Evolutionary conservation across 1,140 invertebrate genomes (phyloP), one percentile per base, ranked within the genome.

Genomic region (Cydia strobilella): DNA sequence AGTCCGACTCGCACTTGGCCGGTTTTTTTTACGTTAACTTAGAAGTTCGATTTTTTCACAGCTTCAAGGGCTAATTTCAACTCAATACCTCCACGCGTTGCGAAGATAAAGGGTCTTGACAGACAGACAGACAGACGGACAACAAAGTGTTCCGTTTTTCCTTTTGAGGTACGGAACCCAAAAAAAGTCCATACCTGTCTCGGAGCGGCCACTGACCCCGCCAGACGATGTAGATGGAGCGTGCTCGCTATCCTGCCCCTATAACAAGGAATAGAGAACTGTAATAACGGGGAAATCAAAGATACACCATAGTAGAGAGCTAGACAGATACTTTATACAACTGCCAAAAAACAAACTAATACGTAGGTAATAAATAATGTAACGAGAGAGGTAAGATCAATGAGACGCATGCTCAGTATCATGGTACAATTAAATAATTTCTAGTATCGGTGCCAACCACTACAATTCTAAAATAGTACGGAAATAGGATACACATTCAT

Each of bases 191-290:
- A 51, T 71, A 75, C 45, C 45, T 62, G 63, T 71, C 48, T 75
- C 72, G 18, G 75, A 73, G 18, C 74, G 69, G 15, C 73, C 74
- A 27, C 69, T 73, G 66, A 63, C 75, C 3, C 35, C 63, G 25
- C 65, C 75, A 63, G 74, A 20, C 9, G 75, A 45, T 66, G 74
- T 20, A 13, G 75, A 42, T 7, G 75, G 54, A 31, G 59, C 63
- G 51, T 72, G 75, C 23, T 76, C 75, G 27, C 59, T 66, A 31
- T 75, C 74, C 10, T 75, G 74, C 25, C 74, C 74, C 74, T 69
- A 69, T 69, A 69, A 69, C 65, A 69, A 69, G 27, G 31, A 39
- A 69, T 18, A 69, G 65, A 15, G 13, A 39, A 25, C 12, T 39
- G 31, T 69, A 18, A 69, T 10, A 35, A 69, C 15, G 27, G 18